Evolutionary conservation across 2,113 vertebrate genomes (phyloP).

Genomic region (Bubo blakistoni): DNA sequence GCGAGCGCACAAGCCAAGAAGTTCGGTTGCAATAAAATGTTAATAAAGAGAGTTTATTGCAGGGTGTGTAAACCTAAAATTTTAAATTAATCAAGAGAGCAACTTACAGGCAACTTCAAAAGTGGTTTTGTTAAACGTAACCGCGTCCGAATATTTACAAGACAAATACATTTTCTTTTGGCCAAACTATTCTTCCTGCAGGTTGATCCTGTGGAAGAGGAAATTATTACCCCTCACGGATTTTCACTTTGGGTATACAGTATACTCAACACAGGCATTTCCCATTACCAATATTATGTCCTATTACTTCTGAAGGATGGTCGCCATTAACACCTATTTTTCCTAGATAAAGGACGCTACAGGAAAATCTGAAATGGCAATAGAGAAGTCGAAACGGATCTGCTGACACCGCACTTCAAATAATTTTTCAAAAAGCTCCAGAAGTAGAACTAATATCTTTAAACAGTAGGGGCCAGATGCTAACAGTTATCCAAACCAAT

Average conservation of each 20-base stretch:
- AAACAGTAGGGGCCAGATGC: neutral
- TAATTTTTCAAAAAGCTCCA: neutral
- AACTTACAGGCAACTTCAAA: slow-evolving; percentile 56
- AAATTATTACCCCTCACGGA: neutral
- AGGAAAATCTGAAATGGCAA: neutral
- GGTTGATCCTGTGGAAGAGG: neutral
- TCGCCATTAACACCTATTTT: neutral
- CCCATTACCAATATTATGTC: neutral
- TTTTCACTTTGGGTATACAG: neutral
- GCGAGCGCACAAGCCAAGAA: slow-evolving; percentile 43
- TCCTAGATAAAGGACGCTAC: neutral
- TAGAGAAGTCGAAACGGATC: neutral
- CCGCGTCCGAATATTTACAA: neutral
- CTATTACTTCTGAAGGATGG: neutral
- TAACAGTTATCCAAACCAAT: neutral
- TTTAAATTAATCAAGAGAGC: slow-evolving; percentile 54
- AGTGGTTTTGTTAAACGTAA: neutral
- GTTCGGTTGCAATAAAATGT: slow-evolving; percentile 77
- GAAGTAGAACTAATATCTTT: neutral
- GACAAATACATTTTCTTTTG: neutral
- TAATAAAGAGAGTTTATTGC: slow-evolving; percentile 74
- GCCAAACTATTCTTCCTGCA: neutral
- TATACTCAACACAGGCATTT: accelerated
- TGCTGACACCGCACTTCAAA: neutral
- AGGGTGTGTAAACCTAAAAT: slow-evolving; percentile 67